Evolutionary conservation across 2,797 vertebrate genomes (phyloP), one percentile per base, ranked within the genome.

Genomic region (Linurgus olivaceus): DNA sequence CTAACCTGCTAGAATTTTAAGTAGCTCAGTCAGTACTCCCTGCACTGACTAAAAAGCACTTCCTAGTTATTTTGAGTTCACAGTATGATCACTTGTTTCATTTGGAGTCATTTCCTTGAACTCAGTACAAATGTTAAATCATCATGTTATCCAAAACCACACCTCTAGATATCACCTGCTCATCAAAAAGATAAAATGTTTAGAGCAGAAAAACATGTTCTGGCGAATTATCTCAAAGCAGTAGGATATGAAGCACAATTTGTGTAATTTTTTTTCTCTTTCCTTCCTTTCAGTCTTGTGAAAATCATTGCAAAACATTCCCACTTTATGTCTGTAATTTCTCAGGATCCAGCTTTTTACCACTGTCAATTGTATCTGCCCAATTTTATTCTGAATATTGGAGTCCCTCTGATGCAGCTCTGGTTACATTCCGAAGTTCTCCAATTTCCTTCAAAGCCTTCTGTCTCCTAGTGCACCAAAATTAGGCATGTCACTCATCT

Each of bases 381-480:
- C 59, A 81, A 82, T 42, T 90, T 87, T 86, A 86, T 54, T 79
- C 54, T 51, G 62, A 88, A n/a, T 76, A 77, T 62, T 3, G 1
- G 25, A 83, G 66, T 91, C 84, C 73, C 55, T 75, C 67, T 67
- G 78, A 79, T 84, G 71, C 52, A 93, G 79, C 88, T 91, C 86
- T 80, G 48, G 50, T 90, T 89, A 93, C 85, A 88, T 88, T 90
- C 76, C 67, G 0, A 61, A 78, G 67, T 75, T 94, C 81, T 95
- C 93, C 38, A 44, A 71, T 96, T 96, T 93, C 94, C 94, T 93
- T 48, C 79, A 94, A 93, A 90, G 80, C 75, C 82, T 86, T 71
- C 93, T 90, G 90, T 67, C 50, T 84, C 85, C 85, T 63, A 75
- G 44, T 11, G 62, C 57, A 93, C 68, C 83, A 90, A 94, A 95